Evolutionary conservation across 2,113 vertebrate species (phyloP), one percentile per base, ranked within the genome.

Genomic region (Petromus typicus): DNA sequence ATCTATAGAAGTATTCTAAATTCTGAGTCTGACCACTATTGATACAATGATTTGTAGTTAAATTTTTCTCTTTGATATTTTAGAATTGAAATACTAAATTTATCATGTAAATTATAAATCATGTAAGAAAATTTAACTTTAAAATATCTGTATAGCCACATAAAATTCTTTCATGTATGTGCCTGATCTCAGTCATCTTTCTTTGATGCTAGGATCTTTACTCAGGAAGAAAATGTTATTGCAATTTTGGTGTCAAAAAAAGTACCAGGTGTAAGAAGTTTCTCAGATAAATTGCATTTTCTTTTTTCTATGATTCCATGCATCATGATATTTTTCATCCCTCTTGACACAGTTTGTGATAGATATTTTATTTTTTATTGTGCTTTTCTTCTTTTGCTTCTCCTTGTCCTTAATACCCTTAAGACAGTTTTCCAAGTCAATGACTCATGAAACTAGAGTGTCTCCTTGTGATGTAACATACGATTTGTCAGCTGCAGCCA

Each of bases 381-480:
- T 81, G 45, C 27, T 88, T 95, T 94, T 92, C 34, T 87, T 90
- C 82, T 80, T 84, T 93, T 92, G 63, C 93, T 93, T 86, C 57
- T 93, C 90, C 95, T 32, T 71, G 89, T 95, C 61, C 69, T 91
- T 97, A 96, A 97, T 94, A 94, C 56, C 51, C 84, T 94, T 94
- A 96, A 93, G 94, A 95, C 71, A 95, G 91, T 95, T 97, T 97
- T 97, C 96, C 51, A 90, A 97, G 80, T 78, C 96, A 97, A 88
- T 97, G 97, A 94, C 40, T 98, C 95, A 97, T 96, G 96, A 97
- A 97, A 97, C 97, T 94, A 83, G 96, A 95, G 71, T 92, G 93
- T 93, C 96, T 96, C 25, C 66, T 95, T 95, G 75, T 94, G 69
- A 93, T 95, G 69, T 91, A 91, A 94, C 76, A 73, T 76, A 57